Base-by-base conservation (phyloP, 2,113 vertebrate species). In the Vulpes lagopus region DNA sequence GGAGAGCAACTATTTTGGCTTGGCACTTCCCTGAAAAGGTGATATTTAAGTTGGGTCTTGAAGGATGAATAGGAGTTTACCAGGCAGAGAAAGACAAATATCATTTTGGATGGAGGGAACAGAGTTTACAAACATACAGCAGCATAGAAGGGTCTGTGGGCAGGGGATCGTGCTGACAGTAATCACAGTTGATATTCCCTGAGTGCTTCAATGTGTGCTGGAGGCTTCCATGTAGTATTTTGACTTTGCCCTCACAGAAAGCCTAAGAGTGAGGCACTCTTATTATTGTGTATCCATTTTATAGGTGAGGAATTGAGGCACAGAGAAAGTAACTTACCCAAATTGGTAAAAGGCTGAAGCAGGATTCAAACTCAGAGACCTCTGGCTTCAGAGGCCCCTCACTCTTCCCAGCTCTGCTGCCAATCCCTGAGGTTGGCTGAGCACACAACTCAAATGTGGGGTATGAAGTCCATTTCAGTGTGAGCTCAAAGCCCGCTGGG, bases 1-100 rank as follows among this genome's bases (percentile, higher is more conserved):
- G 16, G 57, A n/a, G 57, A 17, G 59, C 53, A 71, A 14, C 19
- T 43, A 16, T 23, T 23, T 55, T 69, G 49, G 35, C 12, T 51
- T 57, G 80, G 16, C 9, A 35, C 30, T 69, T 86, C 23, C 53
- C 12, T 9, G 38, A 91, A 53, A 30, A 80, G 71, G 71, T 23
- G 94, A 91, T 80, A 79, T 69, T 69, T 69, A 80, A 88, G 53
- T 30, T 79, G 30, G 84, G 80, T 91, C 32, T 69, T 69, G 60
- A 60, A 17, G 38, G 81, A 71, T 86, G 51, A 62, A 71, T 62
- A 91, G 30, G 82, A 71, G 93, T 81, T 71, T 35, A 35, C 22
- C 16, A 95, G 65, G 25, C 55, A 82, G 25, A 38, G 55, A 62
- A 53, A 64, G 60, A 38, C 25, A 79, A 57, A 49, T 22, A 67